Evolutionary conservation across 2,113 vertebrate species (phyloP).

Genomic region (Monopterus albus): DNA sequence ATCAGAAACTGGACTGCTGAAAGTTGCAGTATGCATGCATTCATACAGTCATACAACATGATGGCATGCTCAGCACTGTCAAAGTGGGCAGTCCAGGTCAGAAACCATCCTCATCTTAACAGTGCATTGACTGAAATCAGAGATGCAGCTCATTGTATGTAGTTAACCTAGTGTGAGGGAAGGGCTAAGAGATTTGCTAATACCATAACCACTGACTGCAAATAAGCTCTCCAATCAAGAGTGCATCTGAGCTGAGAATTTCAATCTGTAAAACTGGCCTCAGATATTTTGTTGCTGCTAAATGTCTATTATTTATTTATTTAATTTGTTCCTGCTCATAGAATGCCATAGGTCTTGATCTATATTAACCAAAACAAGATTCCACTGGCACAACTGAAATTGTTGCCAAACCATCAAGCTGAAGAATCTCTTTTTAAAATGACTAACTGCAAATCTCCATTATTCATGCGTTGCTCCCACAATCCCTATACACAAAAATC

Average conservation of each 20-base stretch:
- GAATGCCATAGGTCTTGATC: not conserved
- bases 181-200: too few species aligned
- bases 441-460: constrained; percentile 33
- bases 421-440: constrained; percentile 46
- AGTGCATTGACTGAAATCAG: too few species aligned
- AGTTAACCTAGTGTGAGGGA: too few species aligned
- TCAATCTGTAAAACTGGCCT: too few species aligned
- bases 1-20: too few species aligned
- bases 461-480: constrained; percentile 60
- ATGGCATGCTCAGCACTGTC: too few species aligned
- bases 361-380: not conserved
- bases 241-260: not conserved
- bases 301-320: not conserved
- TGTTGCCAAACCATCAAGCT: constrained; percentile 26
- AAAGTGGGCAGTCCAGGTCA: too few species aligned
- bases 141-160: too few species aligned
- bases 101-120: too few species aligned
- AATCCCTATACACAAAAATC: constrained; percentile 6
- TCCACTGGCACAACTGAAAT: constrained; percentile 32
- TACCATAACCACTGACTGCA: not conserved
- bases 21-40: too few species aligned
- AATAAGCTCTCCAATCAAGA: not conserved
- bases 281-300: not conserved
- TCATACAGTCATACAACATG: too few species aligned
- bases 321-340: not conserved